phyloP scores from a whole-genome alignment of 1,140 invertebrate species.

The Drosophila willistoni region DNA sequence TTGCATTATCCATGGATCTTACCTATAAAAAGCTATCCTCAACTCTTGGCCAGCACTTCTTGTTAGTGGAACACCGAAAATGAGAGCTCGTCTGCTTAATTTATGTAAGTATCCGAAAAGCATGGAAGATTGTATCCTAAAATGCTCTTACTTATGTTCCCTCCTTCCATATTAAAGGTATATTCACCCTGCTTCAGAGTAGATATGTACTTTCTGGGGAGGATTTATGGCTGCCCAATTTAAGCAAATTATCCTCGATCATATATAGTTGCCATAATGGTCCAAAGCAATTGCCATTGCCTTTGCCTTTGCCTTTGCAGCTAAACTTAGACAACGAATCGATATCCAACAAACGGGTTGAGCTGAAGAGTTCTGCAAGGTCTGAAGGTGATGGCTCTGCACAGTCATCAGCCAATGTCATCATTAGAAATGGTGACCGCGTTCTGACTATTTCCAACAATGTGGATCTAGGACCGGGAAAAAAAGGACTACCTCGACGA shows the following conservation, averaged over 20 bases:
- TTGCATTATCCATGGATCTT: not conserved
- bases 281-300: too few relatives aligned
- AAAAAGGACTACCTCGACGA: too few relatives aligned
- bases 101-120: constrained; percentile 1
- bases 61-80: not conserved
- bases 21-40: not conserved
- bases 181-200: not conserved
- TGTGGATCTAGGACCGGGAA: too few relatives aligned
- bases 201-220: not conserved
- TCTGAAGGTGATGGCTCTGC: too few relatives aligned
- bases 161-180: not conserved
- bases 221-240: not conserved
- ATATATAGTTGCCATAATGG: not conserved
- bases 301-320: too few relatives aligned
- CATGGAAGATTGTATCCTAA: not conserved
- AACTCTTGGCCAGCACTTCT: too few relatives aligned
- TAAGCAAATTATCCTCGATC: not conserved
- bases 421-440: too few relatives aligned
- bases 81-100: not conserved
- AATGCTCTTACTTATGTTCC: not conserved
- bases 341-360: too few relatives aligned
- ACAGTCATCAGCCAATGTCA: too few relatives aligned
- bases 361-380: too few relatives aligned
- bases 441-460: too few relatives aligned
- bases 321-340: too few relatives aligned